Evolutionary conservation across 2,113 vertebrate species (phyloP).

Genomic region (Triplophysa dalaica): DNA sequence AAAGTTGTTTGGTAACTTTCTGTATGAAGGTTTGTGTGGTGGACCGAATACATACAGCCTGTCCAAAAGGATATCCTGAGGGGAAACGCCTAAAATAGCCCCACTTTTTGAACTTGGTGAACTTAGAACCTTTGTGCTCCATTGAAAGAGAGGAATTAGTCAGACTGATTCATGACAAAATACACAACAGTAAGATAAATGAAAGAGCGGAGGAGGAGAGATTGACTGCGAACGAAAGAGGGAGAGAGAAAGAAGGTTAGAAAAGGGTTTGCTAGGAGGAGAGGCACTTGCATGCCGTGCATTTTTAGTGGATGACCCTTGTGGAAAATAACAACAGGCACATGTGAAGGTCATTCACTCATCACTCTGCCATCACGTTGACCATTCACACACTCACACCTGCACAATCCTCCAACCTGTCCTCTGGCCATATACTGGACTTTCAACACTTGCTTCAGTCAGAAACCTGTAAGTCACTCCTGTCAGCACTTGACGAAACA

Average conservation of each 20-base stretch:
- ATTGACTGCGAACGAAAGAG: conserved; percentile 47
- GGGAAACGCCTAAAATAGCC: conserved; percentile 65
- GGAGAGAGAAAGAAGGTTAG: not conserved
- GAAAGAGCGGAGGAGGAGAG: conserved; percentile 35
- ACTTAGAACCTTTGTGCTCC: not conserved
- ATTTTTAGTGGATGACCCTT: conserved; percentile 76
- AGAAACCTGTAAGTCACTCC: not conserved
- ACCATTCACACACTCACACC: conserved; percentile 7
- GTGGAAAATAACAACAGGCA: conserved; percentile 72
- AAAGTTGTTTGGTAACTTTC: conserved; percentile 33
- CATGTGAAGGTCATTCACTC: conserved; percentile 65
- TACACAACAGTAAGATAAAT: not conserved
- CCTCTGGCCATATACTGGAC: not conserved
- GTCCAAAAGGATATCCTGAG: conserved; percentile 69
- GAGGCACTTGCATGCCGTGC: conserved; percentile 65
- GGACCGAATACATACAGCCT: conserved; percentile 54
- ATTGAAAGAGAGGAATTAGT: not conserved
- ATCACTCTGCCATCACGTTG: conserved; percentile 15
- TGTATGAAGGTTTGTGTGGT: not conserved
- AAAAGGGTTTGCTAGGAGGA: conserved; percentile 46
- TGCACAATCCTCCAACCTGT: not conserved
- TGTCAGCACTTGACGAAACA: not conserved
- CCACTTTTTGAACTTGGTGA: conserved; percentile 51
- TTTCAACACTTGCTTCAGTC: not conserved
- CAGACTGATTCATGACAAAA: not conserved